Evolutionary conservation across 1,140 invertebrate genomes (phyloP), one percentile per base, ranked within the genome.

Genomic region (Xylocopa sonorina): DNA sequence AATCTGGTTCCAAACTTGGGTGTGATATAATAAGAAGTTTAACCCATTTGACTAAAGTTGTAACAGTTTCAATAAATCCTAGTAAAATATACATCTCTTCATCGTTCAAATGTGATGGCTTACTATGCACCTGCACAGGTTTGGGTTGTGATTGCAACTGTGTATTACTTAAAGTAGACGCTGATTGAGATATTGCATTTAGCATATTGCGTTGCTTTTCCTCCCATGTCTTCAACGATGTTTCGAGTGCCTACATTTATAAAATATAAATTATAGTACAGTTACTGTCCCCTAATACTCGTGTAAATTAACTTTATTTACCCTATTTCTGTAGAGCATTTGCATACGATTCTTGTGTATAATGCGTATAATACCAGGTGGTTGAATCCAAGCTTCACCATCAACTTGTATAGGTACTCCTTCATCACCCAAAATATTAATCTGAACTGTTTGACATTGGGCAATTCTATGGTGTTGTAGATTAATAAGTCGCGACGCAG

Each of bases 321-420:
- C 95, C 85, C 98, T 94, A 90, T 99, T 98, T 62, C 98, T 93
- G 85, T 97, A 98, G 6, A 99, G 92, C 96, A 99, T 98, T 93
- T 99, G 98, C 89, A 98, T 98, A 78, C 98, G 94, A 93, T 99
- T 99, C 93, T 99, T 99, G 91, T 99, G 98, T 83, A 98, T 95
- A 72, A 99, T 99, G 57, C 97, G 95, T 84, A 99, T 98, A 87
- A 98, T 97, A 41, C 98, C 98, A 0, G 98, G 98, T 1, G 97
- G 97, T 92, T 99, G 98, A n/a, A 99, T 94, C 98, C 98, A 99
- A 14, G 98, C 98, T 93, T 99, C 98, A 0, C 98, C 98, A 92
- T 99, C 98, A 27, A 99, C 98, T 93, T 99, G 97, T 81, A 96
- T 96, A 21, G 97, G 97, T 48, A 98, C 97, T 72, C 96, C 96